Percentiles rank a stretch among this genome's conserved stretches.
Evolutionary conservation across 64 coral and sea anemone genomes (phyloP).

Genomic region (Stichodactyla helianthus): DNA sequence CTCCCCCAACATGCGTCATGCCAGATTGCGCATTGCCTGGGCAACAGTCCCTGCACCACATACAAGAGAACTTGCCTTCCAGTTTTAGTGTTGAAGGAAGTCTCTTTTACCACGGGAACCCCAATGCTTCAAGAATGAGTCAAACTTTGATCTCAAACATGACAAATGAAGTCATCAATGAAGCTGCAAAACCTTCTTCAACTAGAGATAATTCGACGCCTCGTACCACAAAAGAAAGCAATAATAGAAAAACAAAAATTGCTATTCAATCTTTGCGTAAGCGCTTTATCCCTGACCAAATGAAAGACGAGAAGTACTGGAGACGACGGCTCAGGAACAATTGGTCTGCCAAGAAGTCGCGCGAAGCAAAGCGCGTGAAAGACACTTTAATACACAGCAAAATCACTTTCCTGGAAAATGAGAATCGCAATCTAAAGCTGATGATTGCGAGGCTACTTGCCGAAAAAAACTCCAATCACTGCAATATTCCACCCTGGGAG

Average conservation of each 20-base stretch:
- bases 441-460: slow-evolving; percentile 15
- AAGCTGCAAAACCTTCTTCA: background rate
- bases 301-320: slow-evolving; percentile 51
- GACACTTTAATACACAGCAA: background rate
- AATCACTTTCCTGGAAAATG: slow-evolving; percentile 24
- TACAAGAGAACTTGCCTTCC: background rate
- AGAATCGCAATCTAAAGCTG: slow-evolving; percentile 27
- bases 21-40: background rate
- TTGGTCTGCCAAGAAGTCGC: slow-evolving; percentile 29
- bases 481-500: background rate
- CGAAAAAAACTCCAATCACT: slow-evolving; percentile 2
- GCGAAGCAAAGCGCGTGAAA: slow-evolving; percentile 38
- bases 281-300: slow-evolving; percentile 2
- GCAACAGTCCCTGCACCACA: background rate
- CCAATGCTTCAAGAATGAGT: background rate
- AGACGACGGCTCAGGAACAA: slow-evolving; percentile 43
- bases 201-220: background rate
- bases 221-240: background rate
- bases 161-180: background rate
- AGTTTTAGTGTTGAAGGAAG: background rate
- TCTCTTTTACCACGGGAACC: no score
- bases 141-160: background rate
- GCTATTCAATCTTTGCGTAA: background rate
- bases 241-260: background rate
- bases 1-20: background rate